These are phyloP conservation scores for Psettodes erumei DNA, from an alignment of 2,113 vertebrate genomes.

Conservation along the genomic window DNA sequence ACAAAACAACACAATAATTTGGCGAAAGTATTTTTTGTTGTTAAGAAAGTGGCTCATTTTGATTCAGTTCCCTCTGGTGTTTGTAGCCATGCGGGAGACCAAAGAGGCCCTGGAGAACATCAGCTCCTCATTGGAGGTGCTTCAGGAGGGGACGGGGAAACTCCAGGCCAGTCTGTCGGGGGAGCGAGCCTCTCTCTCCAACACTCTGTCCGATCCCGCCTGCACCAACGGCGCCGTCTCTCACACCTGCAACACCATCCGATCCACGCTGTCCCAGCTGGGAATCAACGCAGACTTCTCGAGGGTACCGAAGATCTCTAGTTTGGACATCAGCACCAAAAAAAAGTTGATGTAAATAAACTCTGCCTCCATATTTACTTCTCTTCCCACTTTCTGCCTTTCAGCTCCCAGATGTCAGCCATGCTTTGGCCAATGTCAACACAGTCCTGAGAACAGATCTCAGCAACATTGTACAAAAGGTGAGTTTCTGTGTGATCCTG, in stretches of 20 bases:
- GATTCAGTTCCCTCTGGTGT: neutral
- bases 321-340: too few species aligned
- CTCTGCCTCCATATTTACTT: neutral
- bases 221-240: constrained; percentile 80
- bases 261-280: constrained; percentile 82
- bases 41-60: neutral
- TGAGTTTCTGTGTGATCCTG: constrained; percentile 53
- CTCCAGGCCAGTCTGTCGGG: constrained; percentile 82
- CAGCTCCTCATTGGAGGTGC: constrained; percentile 82
- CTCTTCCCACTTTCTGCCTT: neutral
- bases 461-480: constrained; percentile 89
- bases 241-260: constrained; percentile 85
- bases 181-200: constrained; percentile 81
- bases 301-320: constrained; percentile 75
- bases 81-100: constrained; percentile 89
- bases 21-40: neutral
- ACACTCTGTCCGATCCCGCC: constrained; percentile 84
- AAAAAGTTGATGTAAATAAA: neutral
- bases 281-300: constrained; percentile 81
- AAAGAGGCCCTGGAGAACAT: constrained; percentile 87
- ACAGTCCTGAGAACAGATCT: constrained; percentile 88
- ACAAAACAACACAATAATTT: neutral
- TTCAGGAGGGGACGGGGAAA: constrained; percentile 82
- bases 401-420: constrained; percentile 86
- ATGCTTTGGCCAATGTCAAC: constrained; percentile 84